Evolutionary conservation across 2,113 vertebrate genomes (phyloP).

Genomic region (Calyptomena viridis): DNA sequence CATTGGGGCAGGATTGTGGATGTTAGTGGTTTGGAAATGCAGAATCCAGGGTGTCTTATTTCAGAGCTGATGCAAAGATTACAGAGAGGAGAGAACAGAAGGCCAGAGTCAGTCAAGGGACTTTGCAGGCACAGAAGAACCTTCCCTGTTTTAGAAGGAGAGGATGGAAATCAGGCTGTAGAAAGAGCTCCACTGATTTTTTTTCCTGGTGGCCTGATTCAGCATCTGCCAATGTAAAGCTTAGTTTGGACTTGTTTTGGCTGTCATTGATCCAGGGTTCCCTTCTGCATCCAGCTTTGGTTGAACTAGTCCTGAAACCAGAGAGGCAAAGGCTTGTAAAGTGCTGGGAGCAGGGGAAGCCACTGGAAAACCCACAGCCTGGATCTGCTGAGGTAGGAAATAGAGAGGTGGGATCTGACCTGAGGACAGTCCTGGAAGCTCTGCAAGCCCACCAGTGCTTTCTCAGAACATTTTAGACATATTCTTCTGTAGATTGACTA

Average conservation of each 20-base stretch:
- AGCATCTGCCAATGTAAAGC: background rate
- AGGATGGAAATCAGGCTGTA: background rate
- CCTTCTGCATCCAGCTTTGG: background rate
- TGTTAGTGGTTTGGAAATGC: background rate
- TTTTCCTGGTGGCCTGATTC: background rate
- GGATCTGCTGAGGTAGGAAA: background rate
- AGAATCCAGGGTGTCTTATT: fast-evolving
- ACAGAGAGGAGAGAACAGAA: background rate
- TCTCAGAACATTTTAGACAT: background rate
- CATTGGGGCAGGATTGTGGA: fast-evolving
- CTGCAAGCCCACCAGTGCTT: background rate
- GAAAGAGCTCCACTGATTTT: background rate
- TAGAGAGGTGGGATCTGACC: background rate
- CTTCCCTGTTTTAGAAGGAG: background rate
- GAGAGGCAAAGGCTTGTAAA: background rate
- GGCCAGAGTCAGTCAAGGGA: fast-evolving
- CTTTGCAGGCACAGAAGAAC: background rate
- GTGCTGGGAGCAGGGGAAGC: background rate
- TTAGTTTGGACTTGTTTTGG: background rate
- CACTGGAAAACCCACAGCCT: background rate
- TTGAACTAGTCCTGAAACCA: background rate
- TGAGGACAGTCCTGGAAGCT: background rate
- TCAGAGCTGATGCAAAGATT: background rate
- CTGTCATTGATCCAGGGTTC: background rate
- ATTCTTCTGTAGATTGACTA: background rate